Evolutionary conservation across 2,888 invertebrate genomes (phyloP).

Genomic region (Apamea monoglypha): DNA sequence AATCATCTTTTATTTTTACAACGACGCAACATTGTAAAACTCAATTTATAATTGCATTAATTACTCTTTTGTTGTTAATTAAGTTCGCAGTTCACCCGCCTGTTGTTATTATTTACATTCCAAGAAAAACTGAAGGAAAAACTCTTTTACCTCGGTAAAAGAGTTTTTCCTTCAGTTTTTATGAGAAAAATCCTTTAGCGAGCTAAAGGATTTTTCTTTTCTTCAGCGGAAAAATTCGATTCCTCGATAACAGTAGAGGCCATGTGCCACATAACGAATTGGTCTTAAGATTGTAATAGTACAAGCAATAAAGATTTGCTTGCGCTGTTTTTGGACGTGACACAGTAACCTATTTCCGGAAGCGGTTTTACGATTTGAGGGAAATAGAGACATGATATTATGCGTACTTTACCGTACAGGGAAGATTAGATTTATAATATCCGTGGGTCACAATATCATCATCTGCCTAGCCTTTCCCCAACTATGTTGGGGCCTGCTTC

Average conservation of each 20-base stretch:
- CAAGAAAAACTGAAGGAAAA: not conserved
- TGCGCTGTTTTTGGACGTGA: slow-evolving; percentile 11
- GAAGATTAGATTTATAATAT: not conserved
- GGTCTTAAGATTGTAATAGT: slow-evolving; percentile 40
- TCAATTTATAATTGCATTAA: slow-evolving; percentile 21
- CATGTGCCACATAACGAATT: slow-evolving; percentile 50
- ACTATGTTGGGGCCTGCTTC: no score
- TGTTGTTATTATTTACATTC: slow-evolving; percentile 6
- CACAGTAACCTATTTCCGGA: slow-evolving; percentile 17
- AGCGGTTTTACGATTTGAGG: slow-evolving; percentile 29
- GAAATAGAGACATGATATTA: slow-evolving; percentile 1
- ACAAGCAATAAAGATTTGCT: slow-evolving; percentile 43
- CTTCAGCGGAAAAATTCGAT: slow-evolving; percentile 10
- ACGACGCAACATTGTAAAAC: not conserved
- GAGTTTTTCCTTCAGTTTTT: no score
- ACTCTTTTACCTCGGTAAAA: slow-evolving; percentile 4
- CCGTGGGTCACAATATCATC: no score
- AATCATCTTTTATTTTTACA: slow-evolving; percentile 1
- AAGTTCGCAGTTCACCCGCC: not conserved
- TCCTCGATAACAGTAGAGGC: slow-evolving; percentile 27
- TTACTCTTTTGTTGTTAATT: slow-evolving; percentile 18
- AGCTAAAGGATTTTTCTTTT: not conserved
- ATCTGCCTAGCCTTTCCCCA: no score
- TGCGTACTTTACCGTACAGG: not conserved
- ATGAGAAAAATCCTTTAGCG: no score